Conservation (phyloP, 1,140 invertebrate species). For the Trichogramma pretiosum region DNA sequence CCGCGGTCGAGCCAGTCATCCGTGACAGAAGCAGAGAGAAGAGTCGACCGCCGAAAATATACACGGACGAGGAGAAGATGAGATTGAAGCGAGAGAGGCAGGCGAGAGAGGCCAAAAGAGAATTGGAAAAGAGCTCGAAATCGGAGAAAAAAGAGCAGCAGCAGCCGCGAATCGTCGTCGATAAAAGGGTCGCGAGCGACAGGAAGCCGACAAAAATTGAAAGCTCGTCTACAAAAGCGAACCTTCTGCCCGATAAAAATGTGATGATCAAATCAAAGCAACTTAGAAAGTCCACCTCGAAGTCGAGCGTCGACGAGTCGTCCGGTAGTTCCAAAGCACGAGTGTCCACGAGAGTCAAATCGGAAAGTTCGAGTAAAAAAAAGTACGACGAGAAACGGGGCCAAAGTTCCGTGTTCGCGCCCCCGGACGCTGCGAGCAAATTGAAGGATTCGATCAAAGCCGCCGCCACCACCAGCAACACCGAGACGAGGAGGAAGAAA, state of each 20-base stretch:
- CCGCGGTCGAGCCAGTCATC: too few species aligned
- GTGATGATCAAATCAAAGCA: conserved; percentile 5
- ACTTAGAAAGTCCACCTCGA: neutral
- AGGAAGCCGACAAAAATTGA: conserved; percentile 11
- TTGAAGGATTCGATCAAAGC: conserved; percentile 3
- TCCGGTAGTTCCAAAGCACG: too few species aligned
- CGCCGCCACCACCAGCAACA: neutral
- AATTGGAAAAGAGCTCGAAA: neutral
- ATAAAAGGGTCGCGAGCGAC: conserved; percentile 1
- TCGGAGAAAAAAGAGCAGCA: neutral
- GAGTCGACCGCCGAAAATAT: too few species aligned
- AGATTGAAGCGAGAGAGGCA: neutral
- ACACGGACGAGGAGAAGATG: too few species aligned
- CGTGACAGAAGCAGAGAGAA: too few species aligned
- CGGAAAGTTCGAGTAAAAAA: conserved; percentile 12
- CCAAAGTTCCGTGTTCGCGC: conserved; percentile 26
- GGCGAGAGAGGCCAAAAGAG: neutral
- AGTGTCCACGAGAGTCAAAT: conserved; percentile 1
- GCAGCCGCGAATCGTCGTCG: neutral
- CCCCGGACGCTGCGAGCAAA: conserved; percentile 22
- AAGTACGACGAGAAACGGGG: conserved; percentile 29
- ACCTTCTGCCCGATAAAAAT: conserved; percentile 12
- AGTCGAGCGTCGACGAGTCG: conserved; percentile 1
- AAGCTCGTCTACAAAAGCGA: neutral
- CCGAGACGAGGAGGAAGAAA: neutral